Evolutionary conservation across 2,113 vertebrate genomes (phyloP).

Genomic region (Fulmarus glacialis): DNA sequence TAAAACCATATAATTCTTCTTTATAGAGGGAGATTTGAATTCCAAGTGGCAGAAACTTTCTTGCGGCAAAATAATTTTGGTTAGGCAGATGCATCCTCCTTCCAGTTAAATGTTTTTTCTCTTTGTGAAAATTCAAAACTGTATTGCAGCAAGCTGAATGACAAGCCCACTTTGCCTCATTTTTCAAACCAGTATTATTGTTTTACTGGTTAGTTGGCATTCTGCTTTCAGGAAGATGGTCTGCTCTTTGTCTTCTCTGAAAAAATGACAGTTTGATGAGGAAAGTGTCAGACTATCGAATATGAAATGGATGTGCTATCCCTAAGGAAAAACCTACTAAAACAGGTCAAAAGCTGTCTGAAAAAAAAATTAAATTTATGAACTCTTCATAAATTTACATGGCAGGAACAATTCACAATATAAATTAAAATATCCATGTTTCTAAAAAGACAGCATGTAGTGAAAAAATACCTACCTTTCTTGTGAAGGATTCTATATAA

Average conservation of each 20-base stretch:
- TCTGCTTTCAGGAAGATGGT: not conserved
- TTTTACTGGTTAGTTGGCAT: not conserved
- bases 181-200: slow-evolving; percentile 3
- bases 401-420: not conserved
- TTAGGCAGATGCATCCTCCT: not conserved
- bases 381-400: slow-evolving; percentile 39
- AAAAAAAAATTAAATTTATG: slow-evolving; percentile 7
- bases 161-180: not conserved
- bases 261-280: not conserved
- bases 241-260: not conserved
- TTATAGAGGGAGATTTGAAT: not conserved
- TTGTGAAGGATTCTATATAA: not conserved
- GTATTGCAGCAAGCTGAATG: not conserved
- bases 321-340: not conserved
- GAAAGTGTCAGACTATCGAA: slow-evolving; percentile 10
- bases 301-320: slow-evolving; percentile 2
- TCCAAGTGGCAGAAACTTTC: not conserved
- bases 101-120: not conserved
- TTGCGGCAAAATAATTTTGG: not conserved
- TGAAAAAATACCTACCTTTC: not conserved
- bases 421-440: not conserved
- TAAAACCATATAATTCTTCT: not conserved
- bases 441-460: not conserved
- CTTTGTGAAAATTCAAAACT: not conserved
- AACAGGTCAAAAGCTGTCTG: slow-evolving; percentile 17